These are phyloP conservation scores for Hoplostethus mediterraneus DNA, from an alignment of 2,797 vertebrate genomes.

Conservation along the genomic window DNA sequence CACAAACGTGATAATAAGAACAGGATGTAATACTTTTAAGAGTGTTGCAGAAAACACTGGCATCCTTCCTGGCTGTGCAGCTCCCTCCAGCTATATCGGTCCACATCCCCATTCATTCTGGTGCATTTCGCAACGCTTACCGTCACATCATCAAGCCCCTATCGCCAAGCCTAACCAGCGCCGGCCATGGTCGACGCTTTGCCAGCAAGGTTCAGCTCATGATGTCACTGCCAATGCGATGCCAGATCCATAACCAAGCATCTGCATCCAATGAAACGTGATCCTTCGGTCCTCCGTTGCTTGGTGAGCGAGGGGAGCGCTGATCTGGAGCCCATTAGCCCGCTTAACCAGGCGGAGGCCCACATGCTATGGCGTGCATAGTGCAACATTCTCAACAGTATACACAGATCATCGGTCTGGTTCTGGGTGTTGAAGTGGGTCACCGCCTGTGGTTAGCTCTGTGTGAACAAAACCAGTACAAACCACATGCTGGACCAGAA, in stretches of 20 bases:
- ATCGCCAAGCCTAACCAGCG: constrained; percentile 8
- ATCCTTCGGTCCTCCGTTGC: constrained; percentile 35
- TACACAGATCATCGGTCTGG: constrained; percentile 25
- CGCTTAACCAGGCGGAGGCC: constrained; percentile 52
- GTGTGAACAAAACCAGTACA: constrained; percentile 57
- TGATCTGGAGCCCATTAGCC: constrained; percentile 71
- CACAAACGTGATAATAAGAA: not conserved
- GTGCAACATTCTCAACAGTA: constrained; percentile 23
- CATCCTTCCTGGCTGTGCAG: not conserved
- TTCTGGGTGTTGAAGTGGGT: constrained; percentile 46
- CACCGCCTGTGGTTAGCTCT: constrained; percentile 49
- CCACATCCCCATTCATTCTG: not conserved
- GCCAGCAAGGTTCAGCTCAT: constrained; percentile 53
- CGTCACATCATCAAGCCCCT: constrained; percentile 15
- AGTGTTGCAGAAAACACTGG: not conserved
- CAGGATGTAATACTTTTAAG: not conserved
- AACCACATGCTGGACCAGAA: constrained; percentile 69
- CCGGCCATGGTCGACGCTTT: not conserved
- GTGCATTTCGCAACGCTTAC: constrained; percentile 1
- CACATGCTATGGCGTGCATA: constrained; percentile 30
- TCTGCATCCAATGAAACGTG: constrained; percentile 69
- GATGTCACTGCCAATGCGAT: constrained; percentile 67
- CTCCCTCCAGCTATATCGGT: not conserved
- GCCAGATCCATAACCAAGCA: constrained; percentile 58
- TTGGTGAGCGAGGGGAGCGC: constrained; percentile 14